Conservation (phyloP, 1,140 invertebrate genomes). For the Meloidogyne floridensis region DNA sequence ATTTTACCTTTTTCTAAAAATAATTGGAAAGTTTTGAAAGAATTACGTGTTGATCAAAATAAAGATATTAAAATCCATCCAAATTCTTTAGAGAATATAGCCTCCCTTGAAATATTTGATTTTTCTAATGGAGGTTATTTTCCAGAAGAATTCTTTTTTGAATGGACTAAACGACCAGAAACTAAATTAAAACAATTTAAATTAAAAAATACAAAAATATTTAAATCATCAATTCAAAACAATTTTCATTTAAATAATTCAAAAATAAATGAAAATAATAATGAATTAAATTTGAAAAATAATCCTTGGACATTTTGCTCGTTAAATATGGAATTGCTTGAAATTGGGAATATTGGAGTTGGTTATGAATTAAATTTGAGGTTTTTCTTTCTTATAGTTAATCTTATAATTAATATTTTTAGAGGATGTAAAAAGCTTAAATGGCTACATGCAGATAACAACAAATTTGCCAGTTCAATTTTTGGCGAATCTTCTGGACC, state of each 20-base stretch:
- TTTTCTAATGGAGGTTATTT: background rate
- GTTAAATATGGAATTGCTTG: background rate
- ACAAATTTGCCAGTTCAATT: background rate
- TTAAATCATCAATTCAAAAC: too few species aligned
- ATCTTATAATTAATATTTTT: background rate
- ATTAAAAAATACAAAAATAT: slow-evolving; percentile 5
- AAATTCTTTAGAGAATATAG: background rate
- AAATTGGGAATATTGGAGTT: slow-evolving; percentile 8
- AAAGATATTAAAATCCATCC: background rate
- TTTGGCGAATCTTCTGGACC: background rate
- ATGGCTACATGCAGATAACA: background rate
- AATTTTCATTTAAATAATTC: background rate
- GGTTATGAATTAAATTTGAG: background rate
- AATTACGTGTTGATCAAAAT: background rate
- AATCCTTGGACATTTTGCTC: background rate
- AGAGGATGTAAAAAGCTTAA: slow-evolving; percentile 8
- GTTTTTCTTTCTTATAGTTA: background rate
- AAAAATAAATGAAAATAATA: too few species aligned
- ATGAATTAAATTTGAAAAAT: too few species aligned
- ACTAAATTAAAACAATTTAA: background rate
- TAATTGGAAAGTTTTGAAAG: background rate
- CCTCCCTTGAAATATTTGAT: background rate
- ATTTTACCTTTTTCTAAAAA: background rate
- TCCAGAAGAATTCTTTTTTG: background rate
- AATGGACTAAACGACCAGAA: background rate